These are phyloP conservation scores for Hystrix brachyura DNA, from an alignment of 2,113 vertebrate species.

Conservation along the genomic window DNA sequence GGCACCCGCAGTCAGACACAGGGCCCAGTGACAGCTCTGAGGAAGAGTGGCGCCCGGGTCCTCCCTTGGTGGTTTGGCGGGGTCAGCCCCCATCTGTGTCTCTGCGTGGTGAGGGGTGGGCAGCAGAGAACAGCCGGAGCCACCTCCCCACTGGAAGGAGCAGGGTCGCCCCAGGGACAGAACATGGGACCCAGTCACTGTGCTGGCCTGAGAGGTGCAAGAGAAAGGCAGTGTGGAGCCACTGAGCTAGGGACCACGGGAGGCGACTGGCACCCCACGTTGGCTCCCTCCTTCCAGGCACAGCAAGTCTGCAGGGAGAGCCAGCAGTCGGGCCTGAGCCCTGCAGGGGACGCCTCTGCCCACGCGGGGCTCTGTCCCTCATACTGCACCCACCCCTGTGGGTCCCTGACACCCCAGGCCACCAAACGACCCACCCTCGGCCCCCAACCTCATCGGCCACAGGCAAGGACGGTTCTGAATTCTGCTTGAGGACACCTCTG, in stretches of 20 bases:
- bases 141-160: background rate
- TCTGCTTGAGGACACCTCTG: background rate
- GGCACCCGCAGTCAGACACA: background rate
- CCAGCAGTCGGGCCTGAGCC: background rate
- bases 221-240: background rate
- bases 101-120: no score
- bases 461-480: background rate
- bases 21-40: background rate
- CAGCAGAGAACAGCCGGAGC: background rate
- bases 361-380: background rate
- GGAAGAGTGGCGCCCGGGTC: background rate
- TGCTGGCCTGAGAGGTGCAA: background rate
- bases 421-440: background rate
- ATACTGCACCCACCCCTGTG: background rate
- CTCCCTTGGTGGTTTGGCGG: background rate
- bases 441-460: background rate
- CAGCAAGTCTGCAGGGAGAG: background rate
- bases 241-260: accelerated
- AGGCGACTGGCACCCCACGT: accelerated
- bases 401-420: background rate
- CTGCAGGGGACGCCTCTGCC: background rate
- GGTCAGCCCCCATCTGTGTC: background rate
- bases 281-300: background rate
- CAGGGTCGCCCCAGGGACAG: background rate
- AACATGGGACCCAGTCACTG: background rate